Base-by-base conservation (phyloP, 2,888 invertebrate species). In the Hipparchia sbordonii region DNA sequence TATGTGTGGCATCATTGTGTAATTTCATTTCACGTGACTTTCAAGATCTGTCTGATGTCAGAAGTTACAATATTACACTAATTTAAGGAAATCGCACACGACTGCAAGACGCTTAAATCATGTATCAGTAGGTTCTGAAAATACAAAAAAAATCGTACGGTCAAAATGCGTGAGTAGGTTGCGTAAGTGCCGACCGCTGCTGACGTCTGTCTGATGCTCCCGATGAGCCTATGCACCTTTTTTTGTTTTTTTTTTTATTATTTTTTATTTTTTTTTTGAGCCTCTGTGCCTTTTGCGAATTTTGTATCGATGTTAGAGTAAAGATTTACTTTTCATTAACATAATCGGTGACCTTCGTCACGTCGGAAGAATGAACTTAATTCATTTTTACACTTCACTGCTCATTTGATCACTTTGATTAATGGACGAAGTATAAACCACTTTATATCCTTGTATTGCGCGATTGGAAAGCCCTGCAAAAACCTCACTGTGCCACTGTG, bases 331-430 rank as follows among this genome's bases (percentile, higher is more conserved):
- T 54, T 67, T 56, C 45, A 61, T 68, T 56, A 73, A 71, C 70
- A 75, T 79, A 75, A 77, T 12, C 67, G 65, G 51, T 72, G 79
- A 81, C 84, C 84, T 86, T 84, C 80, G 56, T 81, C 82, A 81
- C 82, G 82, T 79, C 80, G 68, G 76, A 70, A 70, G 71, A 73
- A 67, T 75, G 76, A 77, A 75, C 73, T 52, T 65, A 61, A 73
- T 77, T 23, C 60, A 69, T 63, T 66, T 76, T 74, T 73, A 77
- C 79, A 79, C 77, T 77, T 77, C 79, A 82, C 76, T 79, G 81
- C 74, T 75, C 80, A 82, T 78, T 82, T 48, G 6, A 79, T 81
- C 79, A 75, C 76, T 77, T 79, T 82, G 81, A 83, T 82, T 78
- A 76, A 84, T 82, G 71, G 39, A 39, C 5, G 5, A 39, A 71